These are phyloP conservation scores for Leptura quadrifasciata DNA, from an alignment of 2,888 invertebrate species.

Conservation along the genomic window DNA sequence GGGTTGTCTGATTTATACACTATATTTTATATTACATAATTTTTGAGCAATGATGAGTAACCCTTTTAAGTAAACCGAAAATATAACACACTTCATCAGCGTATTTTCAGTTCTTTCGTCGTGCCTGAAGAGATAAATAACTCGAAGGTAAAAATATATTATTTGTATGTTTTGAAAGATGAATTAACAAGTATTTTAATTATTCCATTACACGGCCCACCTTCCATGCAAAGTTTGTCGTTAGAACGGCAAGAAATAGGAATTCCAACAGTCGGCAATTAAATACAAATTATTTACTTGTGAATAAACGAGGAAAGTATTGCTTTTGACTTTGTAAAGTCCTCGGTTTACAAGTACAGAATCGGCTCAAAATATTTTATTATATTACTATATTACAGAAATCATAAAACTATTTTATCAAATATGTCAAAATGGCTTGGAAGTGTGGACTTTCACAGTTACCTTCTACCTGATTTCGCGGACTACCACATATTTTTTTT, in stretches of 20 bases:
- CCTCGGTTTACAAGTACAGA: constrained; percentile 14
- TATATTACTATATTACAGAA: not conserved
- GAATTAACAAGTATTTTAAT: constrained; percentile 36
- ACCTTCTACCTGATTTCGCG: too few species aligned
- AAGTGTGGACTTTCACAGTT: too few species aligned
- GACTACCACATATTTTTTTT: too few species aligned
- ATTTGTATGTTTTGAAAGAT: not conserved
- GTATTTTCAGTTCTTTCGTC: not conserved
- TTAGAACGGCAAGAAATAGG: constrained; percentile 21
- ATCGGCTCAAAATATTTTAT: not conserved
- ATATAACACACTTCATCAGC: not conserved
- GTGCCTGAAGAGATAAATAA: not conserved
- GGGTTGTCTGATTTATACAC: too few species aligned
- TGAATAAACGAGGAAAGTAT: constrained; percentile 23
- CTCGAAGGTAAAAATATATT: not conserved
- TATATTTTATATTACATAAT: too few species aligned
- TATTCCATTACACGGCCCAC: constrained; percentile 21
- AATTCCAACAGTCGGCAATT: constrained; percentile 35
- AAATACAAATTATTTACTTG: constrained; percentile 39
- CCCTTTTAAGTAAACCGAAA: too few species aligned
- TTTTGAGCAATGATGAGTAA: too few species aligned
- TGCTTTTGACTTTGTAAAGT: constrained; percentile 30
- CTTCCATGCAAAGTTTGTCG: constrained; percentile 10
- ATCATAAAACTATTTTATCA: not conserved
- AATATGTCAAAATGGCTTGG: too few species aligned